phyloP scores from a whole-genome alignment of 2,113 vertebrate genomes.

The Willisornis vidua region DNA sequence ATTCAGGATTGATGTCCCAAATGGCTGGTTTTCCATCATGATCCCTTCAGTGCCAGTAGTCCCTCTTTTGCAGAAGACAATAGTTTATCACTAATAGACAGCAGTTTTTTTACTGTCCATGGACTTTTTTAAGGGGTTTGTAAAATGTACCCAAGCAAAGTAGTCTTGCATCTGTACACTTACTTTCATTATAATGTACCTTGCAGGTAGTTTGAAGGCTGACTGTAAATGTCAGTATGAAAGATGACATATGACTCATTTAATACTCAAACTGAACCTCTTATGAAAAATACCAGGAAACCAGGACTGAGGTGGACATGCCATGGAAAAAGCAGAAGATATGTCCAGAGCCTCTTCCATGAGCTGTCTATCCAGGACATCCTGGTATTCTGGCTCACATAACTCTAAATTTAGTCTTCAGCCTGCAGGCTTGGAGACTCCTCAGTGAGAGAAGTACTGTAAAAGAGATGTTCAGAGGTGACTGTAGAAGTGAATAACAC shows the following conservation, averaged over 20 bases:
- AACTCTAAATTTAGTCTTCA: background rate
- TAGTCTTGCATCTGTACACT: fast-evolving
- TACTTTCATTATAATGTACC: background rate
- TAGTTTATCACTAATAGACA: background rate
- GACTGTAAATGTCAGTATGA: background rate
- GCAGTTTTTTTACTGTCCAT: background rate
- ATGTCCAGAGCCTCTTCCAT: background rate
- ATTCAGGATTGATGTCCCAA: background rate
- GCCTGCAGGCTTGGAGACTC: background rate
- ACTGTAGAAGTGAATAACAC: background rate
- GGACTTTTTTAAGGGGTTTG: background rate
- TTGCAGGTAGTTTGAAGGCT: background rate
- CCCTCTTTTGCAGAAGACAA: background rate
- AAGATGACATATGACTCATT: background rate
- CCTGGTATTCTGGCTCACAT: background rate
- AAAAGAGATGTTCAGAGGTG: background rate
- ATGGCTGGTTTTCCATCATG: background rate
- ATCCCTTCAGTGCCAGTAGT: background rate
- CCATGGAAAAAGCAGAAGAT: background rate
- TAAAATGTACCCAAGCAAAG: background rate
- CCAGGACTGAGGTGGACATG: background rate
- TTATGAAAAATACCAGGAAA: background rate
- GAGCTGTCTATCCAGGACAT: background rate
- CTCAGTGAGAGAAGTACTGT: background rate
- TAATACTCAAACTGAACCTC: background rate